Percentiles rank a stretch among this genome's conserved stretches.
These are phyloP conservation scores for Penelope pileata DNA, from an alignment of 2,113 vertebrate species.

Conservation along the genomic window DNA sequence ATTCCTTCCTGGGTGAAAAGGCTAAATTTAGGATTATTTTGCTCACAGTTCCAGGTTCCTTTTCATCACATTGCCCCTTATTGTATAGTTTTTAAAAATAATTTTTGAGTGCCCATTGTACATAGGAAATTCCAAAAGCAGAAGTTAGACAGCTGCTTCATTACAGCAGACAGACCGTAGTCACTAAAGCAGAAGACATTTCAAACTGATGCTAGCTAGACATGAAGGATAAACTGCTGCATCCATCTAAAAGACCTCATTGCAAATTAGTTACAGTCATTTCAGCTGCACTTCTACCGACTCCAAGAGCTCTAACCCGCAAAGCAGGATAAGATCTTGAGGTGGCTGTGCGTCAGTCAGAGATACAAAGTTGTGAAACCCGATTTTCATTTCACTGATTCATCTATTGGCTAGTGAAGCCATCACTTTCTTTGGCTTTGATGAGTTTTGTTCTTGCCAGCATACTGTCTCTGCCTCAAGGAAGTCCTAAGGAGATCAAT, in stretches of 20 bases:
- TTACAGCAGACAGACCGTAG: neutral
- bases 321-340: conserved; percentile 66
- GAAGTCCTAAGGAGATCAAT: neutral
- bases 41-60: neutral
- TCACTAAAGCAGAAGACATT: neutral
- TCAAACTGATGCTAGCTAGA: neutral
- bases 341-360: neutral
- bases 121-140: neutral
- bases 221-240: neutral
- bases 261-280: neutral
- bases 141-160: neutral
- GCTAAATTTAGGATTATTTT: neutral
- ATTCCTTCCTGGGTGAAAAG: neutral
- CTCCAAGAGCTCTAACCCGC: conserved; percentile 42
- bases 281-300: conserved; percentile 37
- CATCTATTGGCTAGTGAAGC: neutral
- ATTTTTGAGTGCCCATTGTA: neutral
- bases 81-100: neutral
- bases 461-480: neutral
- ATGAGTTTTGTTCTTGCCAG: neutral
- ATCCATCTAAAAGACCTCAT: neutral
- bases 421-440: neutral
- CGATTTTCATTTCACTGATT: conserved; percentile 45
- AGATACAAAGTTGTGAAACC: conserved; percentile 7
- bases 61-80: neutral